Evolutionary conservation across 2,888 invertebrate species (phyloP).

Genomic region (Geotrupes spiniger): DNA sequence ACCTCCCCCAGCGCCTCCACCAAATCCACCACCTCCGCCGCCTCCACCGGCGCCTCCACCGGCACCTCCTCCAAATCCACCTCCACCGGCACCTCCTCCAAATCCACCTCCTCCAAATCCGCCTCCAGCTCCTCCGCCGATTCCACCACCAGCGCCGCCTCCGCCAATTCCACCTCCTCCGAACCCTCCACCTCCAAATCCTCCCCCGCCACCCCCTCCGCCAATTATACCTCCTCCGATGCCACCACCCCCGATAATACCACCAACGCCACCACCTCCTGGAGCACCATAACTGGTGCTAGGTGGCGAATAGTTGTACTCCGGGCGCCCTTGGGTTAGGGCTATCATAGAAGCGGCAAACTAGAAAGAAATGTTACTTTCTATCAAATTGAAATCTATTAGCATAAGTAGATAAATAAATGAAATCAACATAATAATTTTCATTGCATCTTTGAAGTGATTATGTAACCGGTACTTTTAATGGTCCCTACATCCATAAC

Average conservation of each 20-base stretch:
- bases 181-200: conserved; percentile 27
- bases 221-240: conserved; percentile 29
- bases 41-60: conserved; percentile 26
- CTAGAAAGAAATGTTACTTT: conserved; percentile 28
- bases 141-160: conserved; percentile 44
- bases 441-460: no score
- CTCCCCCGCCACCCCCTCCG: conserved; percentile 36
- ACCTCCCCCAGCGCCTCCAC: conserved; percentile 37
- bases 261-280: conserved; percentile 35
- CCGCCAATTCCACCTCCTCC: conserved; percentile 47
- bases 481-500: no score
- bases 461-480: no score
- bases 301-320: conserved; percentile 60
- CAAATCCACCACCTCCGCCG: conserved; percentile 33
- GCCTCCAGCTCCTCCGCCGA: conserved; percentile 41
- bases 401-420: no score
- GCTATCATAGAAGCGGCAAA: conserved; percentile 49
- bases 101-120: conserved; percentile 41
- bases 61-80: conserved; percentile 27
- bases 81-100: conserved; percentile 33
- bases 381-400: background rate
- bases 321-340: conserved; percentile 59
- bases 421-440: no score
- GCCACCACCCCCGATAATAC: conserved; percentile 29
- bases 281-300: conserved; percentile 34